Conservation (phyloP, 2,888 invertebrate species). For the Drosophila acutilabella region DNA sequence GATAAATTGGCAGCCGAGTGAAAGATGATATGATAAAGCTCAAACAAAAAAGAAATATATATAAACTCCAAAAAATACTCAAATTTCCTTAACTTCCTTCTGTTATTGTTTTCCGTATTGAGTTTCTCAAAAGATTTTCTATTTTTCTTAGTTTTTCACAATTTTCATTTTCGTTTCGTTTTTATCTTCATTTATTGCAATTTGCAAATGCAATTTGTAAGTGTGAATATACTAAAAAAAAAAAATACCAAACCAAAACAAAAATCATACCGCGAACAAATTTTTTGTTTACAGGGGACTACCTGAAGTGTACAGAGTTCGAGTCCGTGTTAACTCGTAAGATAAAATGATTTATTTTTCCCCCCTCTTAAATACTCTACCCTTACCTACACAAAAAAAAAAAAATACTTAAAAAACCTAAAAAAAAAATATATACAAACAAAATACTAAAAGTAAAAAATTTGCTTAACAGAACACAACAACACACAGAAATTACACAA, state of each 20-base stretch:
- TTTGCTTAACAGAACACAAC: constrained; percentile 43
- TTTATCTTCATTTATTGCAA: constrained; percentile 16
- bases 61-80: constrained; percentile 18
- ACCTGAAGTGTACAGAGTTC: constrained; percentile 93
- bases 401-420: constrained; percentile 23
- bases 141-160: constrained; percentile 6
- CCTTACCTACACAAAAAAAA: constrained; percentile 22
- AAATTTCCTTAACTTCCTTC: constrained; percentile 25
- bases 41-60: background rate
- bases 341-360: constrained; percentile 85
- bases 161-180: constrained; percentile 12
- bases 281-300: constrained; percentile 87
- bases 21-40: constrained; percentile 16
- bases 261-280: constrained; percentile 80
- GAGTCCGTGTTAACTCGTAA: constrained; percentile 95
- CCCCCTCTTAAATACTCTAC: constrained; percentile 51
- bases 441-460: constrained; percentile 32
- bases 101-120: constrained; percentile 45
- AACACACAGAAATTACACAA: constrained; percentile 25
- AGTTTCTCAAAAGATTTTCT: constrained; percentile 27
- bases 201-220: constrained; percentile 16
- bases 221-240: constrained; percentile 22
- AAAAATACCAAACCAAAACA: constrained; percentile 55
- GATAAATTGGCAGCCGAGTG: constrained; percentile 48
- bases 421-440: constrained; percentile 33